Base-by-base conservation (phyloP, 2,888 invertebrate species). In the Hybos culiciformis region DNA sequence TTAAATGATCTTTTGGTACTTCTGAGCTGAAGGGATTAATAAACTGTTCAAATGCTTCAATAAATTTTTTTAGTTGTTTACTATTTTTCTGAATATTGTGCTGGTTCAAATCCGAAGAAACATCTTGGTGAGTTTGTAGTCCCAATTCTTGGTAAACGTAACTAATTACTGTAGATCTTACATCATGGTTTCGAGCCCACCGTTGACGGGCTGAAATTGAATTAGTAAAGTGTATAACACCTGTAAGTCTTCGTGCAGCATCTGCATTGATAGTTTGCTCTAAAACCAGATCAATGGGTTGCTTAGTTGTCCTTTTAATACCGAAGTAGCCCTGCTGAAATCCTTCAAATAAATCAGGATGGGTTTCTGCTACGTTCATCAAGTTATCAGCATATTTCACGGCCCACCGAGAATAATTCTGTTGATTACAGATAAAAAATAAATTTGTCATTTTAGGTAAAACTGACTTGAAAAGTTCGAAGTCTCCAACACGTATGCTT, bases 331-430 rank as follows among this genome's bases (percentile, higher is more conserved):
- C 42, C 18, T 43, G 26, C 2, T 19, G 15, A 14, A 42, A 61
- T 24, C 52, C 50, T 20, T 41, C 41, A 8, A 38, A 6, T 19
- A 44, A 42, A 14, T 37, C 44, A n/a, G 41, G 44, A 41, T 41
- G 41, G 4, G 44, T 38, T 21, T 41, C 37, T n/a, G 37, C 19
- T 9, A 41, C 41, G 37, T 37, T 42, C 7, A 32, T 36, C 23
- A 46, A 43, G 12, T 38, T 46, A n/a, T 42, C 38, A 14, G 31
- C 18, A 42, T 61, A 62, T 47, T 48, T 50, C 6, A 57, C 52
- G 11, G 53, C 43, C 50, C 55, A 61, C 4, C 56, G 51, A 37
- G 59, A 51, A 51, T 63, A 45, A 21, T 45, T 45, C 19, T 26
- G 45, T 11, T 37, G 37, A 9, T 42, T 42, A 9, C 37, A 43